Base-by-base conservation (phyloP, 2,113 vertebrate genomes). In the Syngnathus floridae region DNA sequence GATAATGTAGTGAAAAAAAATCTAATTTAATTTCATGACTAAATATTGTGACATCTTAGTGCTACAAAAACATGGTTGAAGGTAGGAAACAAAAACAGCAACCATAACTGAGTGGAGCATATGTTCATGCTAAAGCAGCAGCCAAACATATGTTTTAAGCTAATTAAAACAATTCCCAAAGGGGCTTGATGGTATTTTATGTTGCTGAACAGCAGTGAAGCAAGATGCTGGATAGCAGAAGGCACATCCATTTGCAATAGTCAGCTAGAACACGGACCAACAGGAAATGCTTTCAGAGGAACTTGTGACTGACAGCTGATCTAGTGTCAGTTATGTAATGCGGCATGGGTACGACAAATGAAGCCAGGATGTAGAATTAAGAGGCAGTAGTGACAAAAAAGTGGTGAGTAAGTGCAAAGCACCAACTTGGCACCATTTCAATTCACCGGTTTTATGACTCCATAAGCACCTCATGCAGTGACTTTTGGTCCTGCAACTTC, bases 381-480 rank as follows among this genome's bases (percentile, higher is more conserved):
- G 54, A 68, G 67, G 9, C 22, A 60, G 61, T 46, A 62, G 66
- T 12, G 12, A 26, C 17, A 40, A 65, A 26, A 66, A 46, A 67
- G 21, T 64, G 26, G 65, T 49, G 26, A 22, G 16, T 45, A 31
- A 54, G 40, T 21, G 61, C 40, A 65, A 82, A 79, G 58, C 17
- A 72, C 66, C 65, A 31, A 79, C 55, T 70, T 63, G 36, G 59
- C 64, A 69, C 60, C 66, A 22, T 48, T 69, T 70, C 51, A 38
- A 60, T 66, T 13, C 8, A 26, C 62, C 68, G 77, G 58, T 63
- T 77, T 76, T 58, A 70, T 67, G 74, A 79, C 70, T 66, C 57
- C 41, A 79, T 74, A 82, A 75, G 66, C 65, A 81, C 56, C 60
- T 79, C 64, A 72, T 63, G 61, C 55, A 40, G 46, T 56, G 74